Evolutionary conservation across 2,113 vertebrate species (phyloP), one percentile per base, ranked within the genome.

Genomic region (Misgurnus mizolepis): DNA sequence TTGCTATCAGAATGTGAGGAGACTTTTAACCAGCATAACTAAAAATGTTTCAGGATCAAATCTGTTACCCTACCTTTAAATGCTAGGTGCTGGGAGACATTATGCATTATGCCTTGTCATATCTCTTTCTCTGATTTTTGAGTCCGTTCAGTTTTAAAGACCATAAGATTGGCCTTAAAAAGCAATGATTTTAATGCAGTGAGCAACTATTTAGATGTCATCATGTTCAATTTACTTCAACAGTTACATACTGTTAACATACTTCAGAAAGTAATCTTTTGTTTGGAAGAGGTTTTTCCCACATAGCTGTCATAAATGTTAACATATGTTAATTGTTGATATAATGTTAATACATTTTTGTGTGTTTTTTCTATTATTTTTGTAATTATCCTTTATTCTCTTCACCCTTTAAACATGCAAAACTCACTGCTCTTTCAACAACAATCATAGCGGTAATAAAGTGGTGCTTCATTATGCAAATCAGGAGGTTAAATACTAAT

Each of bases 401-500:
- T 6, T 15, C 5, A 8, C 34, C 34, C 34, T 39, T 39, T 27
- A 60, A 79, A 81, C 9, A 7, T 53, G 50, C 55, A n/a, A 71
- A 56, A 67, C 10, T 11, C 17, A 56, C 62, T 53, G 27, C 41
- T 15, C 55, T 14, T 55, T 58, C 6, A 39, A 17, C 70, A 60
- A 40, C 60, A 71, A 60, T 72, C 34, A 18, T 40, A 41, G 14
- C 61, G 12, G 18, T 34, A 34, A n/a, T 81, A 7, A 67, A 68
- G 65, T 47, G 45, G 64, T 64, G 41, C 79, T 79, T 81, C 62
- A 69, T 74, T 81, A 74, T 1, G n/a, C 66, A 27, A 27, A 77
- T 41, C 45, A 68, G 55, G 65, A 34, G 39, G 67, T 17, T 68
- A 60, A 75, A 55, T 68, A 22, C 34, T 75, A 47, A 47, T 58